phyloP scores from a whole-genome alignment of 2,888 invertebrate genomes.

The Luperina testacea region DNA sequence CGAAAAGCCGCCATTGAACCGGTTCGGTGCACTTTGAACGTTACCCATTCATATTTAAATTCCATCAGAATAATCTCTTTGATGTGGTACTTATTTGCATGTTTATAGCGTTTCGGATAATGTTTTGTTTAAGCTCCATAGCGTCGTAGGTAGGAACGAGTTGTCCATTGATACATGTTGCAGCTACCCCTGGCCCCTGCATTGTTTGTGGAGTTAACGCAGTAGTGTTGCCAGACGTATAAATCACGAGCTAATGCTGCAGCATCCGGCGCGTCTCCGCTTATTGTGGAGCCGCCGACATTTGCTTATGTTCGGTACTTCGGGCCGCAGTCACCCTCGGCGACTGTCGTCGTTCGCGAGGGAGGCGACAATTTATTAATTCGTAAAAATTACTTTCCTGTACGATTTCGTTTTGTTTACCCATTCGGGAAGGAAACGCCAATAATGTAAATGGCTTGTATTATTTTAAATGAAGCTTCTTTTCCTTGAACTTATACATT shows the following conservation, averaged over 20 bases:
- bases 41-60: constrained; percentile 78
- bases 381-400: constrained; percentile 78
- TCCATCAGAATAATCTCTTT: constrained; percentile 74
- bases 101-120: constrained; percentile 74
- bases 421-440: constrained; percentile 25
- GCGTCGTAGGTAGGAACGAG: constrained; percentile 70
- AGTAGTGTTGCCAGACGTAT: constrained; percentile 86
- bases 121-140: constrained; percentile 67
- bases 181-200: constrained; percentile 70
- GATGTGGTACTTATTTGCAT: constrained; percentile 79
- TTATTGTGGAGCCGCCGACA: constrained; percentile 77
- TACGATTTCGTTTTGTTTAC: constrained; percentile 61
- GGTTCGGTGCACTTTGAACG: constrained; percentile 56
- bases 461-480: not conserved
- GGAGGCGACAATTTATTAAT: constrained; percentile 84
- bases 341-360: constrained; percentile 62
- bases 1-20: constrained; percentile 33
- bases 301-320: constrained; percentile 74
- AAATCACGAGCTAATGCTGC: constrained; percentile 88
- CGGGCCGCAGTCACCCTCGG: constrained; percentile 57
- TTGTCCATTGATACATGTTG: constrained; percentile 66
- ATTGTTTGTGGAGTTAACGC: constrained; percentile 85
- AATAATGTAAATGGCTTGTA: constrained; percentile 26
- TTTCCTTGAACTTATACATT: not conserved
- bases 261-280: constrained; percentile 86